Evolutionary conservation across 2,113 vertebrate genomes (phyloP).

Genomic region (Ameiurus melas): DNA sequence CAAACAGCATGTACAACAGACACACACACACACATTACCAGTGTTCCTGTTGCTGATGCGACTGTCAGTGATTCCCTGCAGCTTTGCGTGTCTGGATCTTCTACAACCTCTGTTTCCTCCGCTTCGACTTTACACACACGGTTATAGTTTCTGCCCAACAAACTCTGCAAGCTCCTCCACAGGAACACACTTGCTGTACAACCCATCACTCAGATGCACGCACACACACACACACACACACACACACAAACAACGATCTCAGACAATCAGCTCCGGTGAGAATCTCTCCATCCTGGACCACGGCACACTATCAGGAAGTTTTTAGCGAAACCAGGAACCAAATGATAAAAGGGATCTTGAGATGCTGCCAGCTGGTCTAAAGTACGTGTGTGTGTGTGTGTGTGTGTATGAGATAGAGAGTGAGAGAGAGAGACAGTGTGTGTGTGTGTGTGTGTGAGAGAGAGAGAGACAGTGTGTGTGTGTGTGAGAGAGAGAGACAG

Average conservation of each 20-base stretch:
- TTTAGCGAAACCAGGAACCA: background rate
- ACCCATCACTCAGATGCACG: slow-evolving; percentile 69
- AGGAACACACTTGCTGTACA: slow-evolving; percentile 83
- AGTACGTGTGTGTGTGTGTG: no score
- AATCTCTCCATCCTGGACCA: slow-evolving; percentile 1
- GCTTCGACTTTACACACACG: slow-evolving; percentile 81
- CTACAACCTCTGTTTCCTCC: slow-evolving; percentile 77
- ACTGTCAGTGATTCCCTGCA: slow-evolving; percentile 78
- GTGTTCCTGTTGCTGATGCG: slow-evolving; percentile 56
- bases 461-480: no score
- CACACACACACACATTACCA: slow-evolving; percentile 65
- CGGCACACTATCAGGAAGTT: slow-evolving; percentile 14
- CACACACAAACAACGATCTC: slow-evolving; percentile 2
- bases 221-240: background rate
- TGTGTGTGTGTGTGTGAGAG: no score
- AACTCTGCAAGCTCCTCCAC: slow-evolving; percentile 81
- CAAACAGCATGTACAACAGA: background rate
- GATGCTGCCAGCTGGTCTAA: background rate
- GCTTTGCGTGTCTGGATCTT: slow-evolving; percentile 71
- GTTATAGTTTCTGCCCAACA: slow-evolving; percentile 83
- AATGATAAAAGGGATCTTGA: background rate
- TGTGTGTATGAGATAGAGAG: no score
- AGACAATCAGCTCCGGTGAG: background rate
- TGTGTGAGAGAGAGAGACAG: no score
- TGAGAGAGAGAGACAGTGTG: no score